Evolutionary conservation across 64 coral and sea anemone genomes (phyloP).

Genomic region (Exaiptasia diaphana): DNA sequence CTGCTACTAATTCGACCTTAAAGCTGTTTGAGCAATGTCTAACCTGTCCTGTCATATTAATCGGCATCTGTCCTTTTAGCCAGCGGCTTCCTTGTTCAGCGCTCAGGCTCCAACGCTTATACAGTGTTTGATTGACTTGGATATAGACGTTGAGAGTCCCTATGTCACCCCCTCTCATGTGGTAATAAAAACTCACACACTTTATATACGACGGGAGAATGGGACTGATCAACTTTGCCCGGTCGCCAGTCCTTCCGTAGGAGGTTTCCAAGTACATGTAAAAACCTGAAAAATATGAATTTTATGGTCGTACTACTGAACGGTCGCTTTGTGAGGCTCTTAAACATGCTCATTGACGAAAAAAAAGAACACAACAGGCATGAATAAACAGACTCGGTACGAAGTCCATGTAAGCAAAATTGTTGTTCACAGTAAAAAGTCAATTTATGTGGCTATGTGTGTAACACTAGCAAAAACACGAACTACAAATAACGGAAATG

Average conservation of each 20-base stretch:
- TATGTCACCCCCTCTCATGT: slow-evolving; percentile 81
- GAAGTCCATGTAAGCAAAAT: too few relatives aligned
- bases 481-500: too few relatives aligned
- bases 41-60: not conserved
- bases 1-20: too few relatives aligned
- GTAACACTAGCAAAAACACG: too few relatives aligned
- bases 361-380: too few relatives aligned
- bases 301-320: too few relatives aligned
- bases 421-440: too few relatives aligned
- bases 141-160: slow-evolving; percentile 83
- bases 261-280: slow-evolving; percentile 77
- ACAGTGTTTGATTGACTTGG: not conserved
- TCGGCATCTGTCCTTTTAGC: not conserved
- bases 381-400: too few relatives aligned
- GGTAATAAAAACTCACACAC: slow-evolving; percentile 92
- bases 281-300: slow-evolving; percentile 47
- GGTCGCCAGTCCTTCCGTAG: not conserved
- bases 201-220: slow-evolving; percentile 40
- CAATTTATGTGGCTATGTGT: too few relatives aligned
- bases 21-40: too few relatives aligned
- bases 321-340: too few relatives aligned
- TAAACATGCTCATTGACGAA: too few relatives aligned
- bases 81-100: slow-evolving; percentile 9
- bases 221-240: slow-evolving; percentile 68
- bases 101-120: not conserved